Evolutionary conservation across 2,797 vertebrate genomes (phyloP).

Genomic region (Leuciscus waleckii): DNA sequence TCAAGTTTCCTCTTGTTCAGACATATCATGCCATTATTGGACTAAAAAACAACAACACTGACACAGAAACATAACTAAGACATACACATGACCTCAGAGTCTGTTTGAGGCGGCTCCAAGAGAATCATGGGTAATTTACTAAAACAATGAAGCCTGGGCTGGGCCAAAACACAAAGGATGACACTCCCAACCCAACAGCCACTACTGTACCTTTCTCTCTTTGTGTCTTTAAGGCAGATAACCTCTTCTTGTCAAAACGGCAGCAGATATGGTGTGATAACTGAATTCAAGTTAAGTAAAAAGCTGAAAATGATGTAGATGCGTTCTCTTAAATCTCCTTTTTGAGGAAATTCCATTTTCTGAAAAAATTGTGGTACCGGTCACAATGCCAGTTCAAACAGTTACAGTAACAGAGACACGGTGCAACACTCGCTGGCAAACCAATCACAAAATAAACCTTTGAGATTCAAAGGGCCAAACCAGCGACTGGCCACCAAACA

Average conservation of each 20-base stretch:
- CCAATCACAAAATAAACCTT: conserved; percentile 14
- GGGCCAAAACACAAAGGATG: conserved; percentile 18
- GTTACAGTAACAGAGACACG: background rate
- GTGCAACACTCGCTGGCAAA: conserved; percentile 28
- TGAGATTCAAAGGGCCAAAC: conserved; percentile 17
- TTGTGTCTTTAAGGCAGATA: conserved; percentile 7
- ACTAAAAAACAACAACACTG: conserved; percentile 22
- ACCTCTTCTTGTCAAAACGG: conserved; percentile 51
- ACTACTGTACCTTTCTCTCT: conserved; percentile 7
- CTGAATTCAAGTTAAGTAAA: background rate
- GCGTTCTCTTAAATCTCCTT: background rate
- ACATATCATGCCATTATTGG: conserved; percentile 28
- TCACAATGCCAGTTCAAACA: conserved; percentile 23
- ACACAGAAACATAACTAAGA: conserved; percentile 18
- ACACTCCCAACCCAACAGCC: conserved; percentile 14
- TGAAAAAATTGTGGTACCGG: background rate
- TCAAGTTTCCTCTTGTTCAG: conserved; percentile 32
- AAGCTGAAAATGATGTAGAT: background rate
- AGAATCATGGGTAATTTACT: conserved; percentile 30
- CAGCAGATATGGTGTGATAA: background rate
- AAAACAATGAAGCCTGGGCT: conserved; percentile 24
- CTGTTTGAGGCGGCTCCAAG: conserved; percentile 14
- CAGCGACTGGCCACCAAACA: conserved; percentile 10
- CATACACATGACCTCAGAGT: conserved; percentile 6
- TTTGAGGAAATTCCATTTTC: background rate